Evolutionary conservation across 1,140 invertebrate species (phyloP), one percentile per base, ranked within the genome.

Genomic region (Bradynema listronoti): DNA sequence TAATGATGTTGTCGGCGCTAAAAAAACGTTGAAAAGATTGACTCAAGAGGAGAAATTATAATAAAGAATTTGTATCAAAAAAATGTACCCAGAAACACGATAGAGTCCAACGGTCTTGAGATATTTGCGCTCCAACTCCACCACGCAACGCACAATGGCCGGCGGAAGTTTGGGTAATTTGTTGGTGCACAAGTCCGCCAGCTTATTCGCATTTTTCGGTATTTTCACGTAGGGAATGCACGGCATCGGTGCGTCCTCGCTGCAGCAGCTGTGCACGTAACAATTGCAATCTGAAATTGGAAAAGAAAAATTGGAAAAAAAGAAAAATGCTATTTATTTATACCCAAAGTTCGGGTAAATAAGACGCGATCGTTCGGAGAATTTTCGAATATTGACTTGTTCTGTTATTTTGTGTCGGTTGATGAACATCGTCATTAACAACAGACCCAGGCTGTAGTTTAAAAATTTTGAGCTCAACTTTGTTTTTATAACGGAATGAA

Each of bases 111-210:
- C 84, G 81, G 91, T 88, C 4, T 79, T 84, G 14, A 95, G 80
- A 0, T 84, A 91, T 29, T 89, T 80, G 2, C 84, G 81, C 82
- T 96, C 92, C 32, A 97, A 84, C 80, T 94, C 91, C 71, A 90
- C 90, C 5, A 93, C 85, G 78, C 91, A 95, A 77, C 95, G 90
- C 36, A 95, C 86, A 62, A 96, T 83, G 0, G 96, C 75, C 1
- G 88, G 87, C 7, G 93, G 93, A 39, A 97, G 86, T 87, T 92
- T 90, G 1, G 92, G 92, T 24, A 87, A 81, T 2, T 84, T 83
- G 36, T 81, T 80, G 14, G 90, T 89, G 33, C 71, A 73, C 36
- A 58, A 71, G 25, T 74, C 72, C 14, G 27, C 36, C 14, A 66
- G 42, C n/a, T 41, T 25, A 25, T 68, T 68, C 56, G 16, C 16